Percentiles rank a stretch among this genome's conserved stretches.
Conservation (phyloP, 2,797 vertebrate genomes). For the Poeciliopsis gracilis region DNA sequence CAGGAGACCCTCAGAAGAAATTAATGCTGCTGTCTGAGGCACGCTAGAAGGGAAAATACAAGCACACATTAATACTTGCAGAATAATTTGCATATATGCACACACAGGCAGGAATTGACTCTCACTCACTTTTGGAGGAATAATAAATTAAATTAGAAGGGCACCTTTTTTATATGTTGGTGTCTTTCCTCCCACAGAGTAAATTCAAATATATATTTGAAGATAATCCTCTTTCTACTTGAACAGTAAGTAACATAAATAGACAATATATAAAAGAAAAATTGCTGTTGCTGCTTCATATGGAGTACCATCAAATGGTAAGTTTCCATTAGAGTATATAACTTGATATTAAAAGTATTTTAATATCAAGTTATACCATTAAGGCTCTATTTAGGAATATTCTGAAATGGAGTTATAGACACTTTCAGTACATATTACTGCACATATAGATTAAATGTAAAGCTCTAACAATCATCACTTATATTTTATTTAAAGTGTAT, state of each 20-base stretch:
- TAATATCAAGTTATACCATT: no score
- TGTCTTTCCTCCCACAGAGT: constrained; percentile 27
- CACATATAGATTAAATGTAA: background rate
- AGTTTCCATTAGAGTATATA: background rate
- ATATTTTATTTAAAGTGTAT: background rate
- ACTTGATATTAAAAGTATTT: background rate
- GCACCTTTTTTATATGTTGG: constrained; percentile 13
- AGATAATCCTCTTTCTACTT: constrained; percentile 25
- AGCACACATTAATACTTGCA: constrained; percentile 22
- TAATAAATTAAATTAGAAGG: constrained; percentile 33
- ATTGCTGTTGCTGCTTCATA: background rate
- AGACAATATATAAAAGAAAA: constrained; percentile 23
- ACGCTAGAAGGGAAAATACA: constrained; percentile 21
- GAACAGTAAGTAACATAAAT: constrained; percentile 19
- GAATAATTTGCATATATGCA: constrained; percentile 34
- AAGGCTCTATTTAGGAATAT: background rate
- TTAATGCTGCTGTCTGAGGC: constrained; percentile 72
- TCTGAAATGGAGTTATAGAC: background rate
- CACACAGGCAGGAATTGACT: constrained; percentile 3
- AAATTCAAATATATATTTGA: constrained; percentile 28
- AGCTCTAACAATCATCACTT: background rate
- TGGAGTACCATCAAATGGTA: background rate
- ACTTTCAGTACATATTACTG: background rate
- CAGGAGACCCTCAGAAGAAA: constrained; percentile 68
- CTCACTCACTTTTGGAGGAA: constrained; percentile 2